Conservation (phyloP, 2,797 vertebrate genomes). For the Poecilia gillii region DNA sequence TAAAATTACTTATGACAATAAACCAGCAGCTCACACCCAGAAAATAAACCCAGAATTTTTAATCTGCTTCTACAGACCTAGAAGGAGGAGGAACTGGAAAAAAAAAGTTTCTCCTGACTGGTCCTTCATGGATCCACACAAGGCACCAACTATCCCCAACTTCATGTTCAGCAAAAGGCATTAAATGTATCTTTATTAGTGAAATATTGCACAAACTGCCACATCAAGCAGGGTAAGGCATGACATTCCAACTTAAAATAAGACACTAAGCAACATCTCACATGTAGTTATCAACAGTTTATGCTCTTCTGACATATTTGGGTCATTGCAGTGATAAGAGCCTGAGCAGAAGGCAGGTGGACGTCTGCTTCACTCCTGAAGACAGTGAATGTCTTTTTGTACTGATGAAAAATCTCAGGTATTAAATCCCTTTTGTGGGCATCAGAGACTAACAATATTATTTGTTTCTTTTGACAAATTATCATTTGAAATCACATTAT, state of each 20-base stretch:
- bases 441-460: neutral
- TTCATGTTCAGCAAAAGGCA: neutral
- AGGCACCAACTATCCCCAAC: neutral
- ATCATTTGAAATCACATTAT: no score
- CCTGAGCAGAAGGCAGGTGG: neutral
- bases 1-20: neutral
- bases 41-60: neutral
- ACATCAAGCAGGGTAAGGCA: neutral
- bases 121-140: neutral
- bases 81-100: neutral
- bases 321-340: neutral
- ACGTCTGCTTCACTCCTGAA: neutral
- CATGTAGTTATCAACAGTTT: neutral
- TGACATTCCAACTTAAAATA: neutral
- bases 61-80: neutral
- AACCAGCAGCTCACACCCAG: neutral
- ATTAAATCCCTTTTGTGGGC: neutral
- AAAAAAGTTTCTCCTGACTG: neutral
- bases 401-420: neutral
- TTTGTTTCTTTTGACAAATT: neutral
- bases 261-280: neutral
- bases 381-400: neutral
- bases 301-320: neutral
- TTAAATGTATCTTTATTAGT: neutral
- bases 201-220: neutral